Conservation (phyloP, 2,113 vertebrate genomes). For the Noturus placidus region DNA sequence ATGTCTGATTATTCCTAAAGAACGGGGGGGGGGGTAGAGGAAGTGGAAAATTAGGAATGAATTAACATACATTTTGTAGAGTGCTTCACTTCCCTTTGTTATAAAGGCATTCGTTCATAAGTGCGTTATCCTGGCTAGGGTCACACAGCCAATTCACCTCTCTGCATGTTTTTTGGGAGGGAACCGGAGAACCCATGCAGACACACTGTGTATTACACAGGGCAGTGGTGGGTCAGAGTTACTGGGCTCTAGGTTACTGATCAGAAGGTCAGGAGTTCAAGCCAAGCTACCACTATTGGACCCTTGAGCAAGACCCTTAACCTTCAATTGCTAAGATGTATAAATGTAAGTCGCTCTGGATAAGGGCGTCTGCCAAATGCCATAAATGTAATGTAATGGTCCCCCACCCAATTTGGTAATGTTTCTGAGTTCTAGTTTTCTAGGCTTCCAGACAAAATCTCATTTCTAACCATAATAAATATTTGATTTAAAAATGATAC, state of each 20-base stretch:
- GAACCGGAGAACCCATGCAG: neutral
- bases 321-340: no score
- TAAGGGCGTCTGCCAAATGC: no score
- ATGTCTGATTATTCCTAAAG: constrained; percentile 21
- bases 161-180: neutral
- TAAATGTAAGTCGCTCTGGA: no score
- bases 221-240: no score
- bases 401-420: neutral
- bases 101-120: neutral
- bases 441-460: neutral
- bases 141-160: neutral
- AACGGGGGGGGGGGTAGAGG: neutral
- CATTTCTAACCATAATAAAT: neutral
- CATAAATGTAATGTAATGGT: no score
- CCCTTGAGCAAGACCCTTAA: no score
- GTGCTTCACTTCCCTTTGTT: neutral
- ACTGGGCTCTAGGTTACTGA: no score
- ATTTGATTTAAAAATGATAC: neutral
- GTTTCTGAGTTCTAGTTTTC: neutral
- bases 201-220: neutral
- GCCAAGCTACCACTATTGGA: no score
- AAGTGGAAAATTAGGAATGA: neutral
- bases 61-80: neutral
- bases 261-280: no score
- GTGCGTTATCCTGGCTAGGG: neutral